Conservation (phyloP, 1,140 invertebrate genomes). For the Hyles vespertilio region DNA sequence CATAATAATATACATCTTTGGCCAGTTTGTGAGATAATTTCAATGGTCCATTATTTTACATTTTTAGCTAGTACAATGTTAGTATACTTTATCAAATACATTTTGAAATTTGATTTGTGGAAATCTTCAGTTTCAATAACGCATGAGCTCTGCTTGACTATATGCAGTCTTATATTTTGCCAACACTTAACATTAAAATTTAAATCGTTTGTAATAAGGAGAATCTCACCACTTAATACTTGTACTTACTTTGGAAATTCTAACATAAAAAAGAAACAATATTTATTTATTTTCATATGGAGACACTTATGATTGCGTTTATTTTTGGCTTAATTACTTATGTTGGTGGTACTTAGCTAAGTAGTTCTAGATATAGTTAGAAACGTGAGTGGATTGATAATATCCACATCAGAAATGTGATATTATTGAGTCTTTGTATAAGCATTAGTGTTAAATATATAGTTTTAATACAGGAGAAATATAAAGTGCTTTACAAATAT, state of each 20-base stretch:
- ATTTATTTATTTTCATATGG: slow-evolving; percentile 10
- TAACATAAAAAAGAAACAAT: not conserved
- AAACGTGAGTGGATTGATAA: slow-evolving; percentile 70
- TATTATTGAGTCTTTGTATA: slow-evolving; percentile 77
- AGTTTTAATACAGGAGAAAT: slow-evolving; percentile 22
- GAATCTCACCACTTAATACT: slow-evolving; percentile 1
- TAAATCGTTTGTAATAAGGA: not conserved
- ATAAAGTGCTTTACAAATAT: slow-evolving; percentile 58
- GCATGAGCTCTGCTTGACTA: no score
- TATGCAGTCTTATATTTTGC: no score
- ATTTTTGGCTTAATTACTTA: slow-evolving; percentile 13
- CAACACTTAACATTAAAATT: not conserved
- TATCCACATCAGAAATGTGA: slow-evolving; percentile 77
- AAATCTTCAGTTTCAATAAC: no score
- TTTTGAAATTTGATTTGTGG: no score
- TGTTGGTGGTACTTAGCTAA: slow-evolving; percentile 47
- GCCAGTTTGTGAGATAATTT: no score
- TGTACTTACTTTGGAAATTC: slow-evolving; percentile 8
- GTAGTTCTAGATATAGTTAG: slow-evolving; percentile 43
- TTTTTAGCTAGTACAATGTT: no score
- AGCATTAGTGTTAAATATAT: slow-evolving; percentile 47
- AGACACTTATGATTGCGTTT: slow-evolving; percentile 21
- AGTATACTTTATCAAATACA: no score
- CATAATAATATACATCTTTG: no score
- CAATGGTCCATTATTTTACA: no score